phyloP scores from a whole-genome alignment of 2,113 vertebrate genomes.

The Romanogobio albipinnatus region DNA sequence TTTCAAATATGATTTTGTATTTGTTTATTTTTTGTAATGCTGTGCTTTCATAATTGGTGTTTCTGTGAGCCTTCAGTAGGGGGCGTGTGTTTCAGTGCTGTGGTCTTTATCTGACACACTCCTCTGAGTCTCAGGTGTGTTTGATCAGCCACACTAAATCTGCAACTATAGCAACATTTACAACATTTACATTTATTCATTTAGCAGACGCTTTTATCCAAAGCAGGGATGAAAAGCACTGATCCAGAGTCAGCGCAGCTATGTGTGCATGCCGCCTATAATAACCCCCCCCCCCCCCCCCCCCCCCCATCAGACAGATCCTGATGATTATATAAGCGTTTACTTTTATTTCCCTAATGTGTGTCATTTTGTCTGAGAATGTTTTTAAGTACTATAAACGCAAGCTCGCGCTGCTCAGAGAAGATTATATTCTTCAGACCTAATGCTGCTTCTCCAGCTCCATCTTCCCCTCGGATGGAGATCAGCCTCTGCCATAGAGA shows the following conservation, averaged over 20 bases:
- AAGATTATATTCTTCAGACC: constrained; percentile 43
- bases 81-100: neutral
- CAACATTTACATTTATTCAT: too few relatives aligned
- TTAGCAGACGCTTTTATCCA: too few relatives aligned
- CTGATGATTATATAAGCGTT: neutral
- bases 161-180: too few relatives aligned
- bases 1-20: too few relatives aligned
- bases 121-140: neutral
- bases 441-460: constrained; percentile 38
- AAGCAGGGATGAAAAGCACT: too few relatives aligned
- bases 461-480: neutral
- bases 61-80: neutral
- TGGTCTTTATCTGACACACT: neutral
- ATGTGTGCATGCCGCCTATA: too few relatives aligned
- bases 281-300: too few relatives aligned
- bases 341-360: neutral
- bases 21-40: neutral
- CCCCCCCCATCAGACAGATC: neutral
- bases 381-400: neutral
- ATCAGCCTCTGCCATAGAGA: neutral
- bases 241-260: too few relatives aligned
- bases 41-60: neutral
- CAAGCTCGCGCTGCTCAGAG: neutral
- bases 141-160: too few relatives aligned
- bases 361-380: neutral